Percentiles rank a stretch among this genome's conserved stretches.
phyloP scores from a whole-genome alignment of 35 echinoderm and acorn worm genomes.

The Heliocidaris erythrogramma region DNA sequence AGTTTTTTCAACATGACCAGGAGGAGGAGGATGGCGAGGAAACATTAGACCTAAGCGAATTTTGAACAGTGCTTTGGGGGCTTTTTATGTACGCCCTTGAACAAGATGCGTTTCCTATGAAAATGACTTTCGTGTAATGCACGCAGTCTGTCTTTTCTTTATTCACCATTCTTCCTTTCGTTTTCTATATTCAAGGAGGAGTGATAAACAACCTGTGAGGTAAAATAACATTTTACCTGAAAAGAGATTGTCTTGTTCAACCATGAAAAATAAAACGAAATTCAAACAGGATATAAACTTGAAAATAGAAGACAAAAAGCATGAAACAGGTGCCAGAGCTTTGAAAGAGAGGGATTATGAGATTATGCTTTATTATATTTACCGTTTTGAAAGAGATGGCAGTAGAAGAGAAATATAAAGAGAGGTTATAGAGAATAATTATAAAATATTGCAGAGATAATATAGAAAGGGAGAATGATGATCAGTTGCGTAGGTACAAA shows the following conservation, averaged over 20 bases:
- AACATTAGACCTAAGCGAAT: neutral
- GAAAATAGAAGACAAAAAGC: too few relatives aligned
- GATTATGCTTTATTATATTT: too few relatives aligned
- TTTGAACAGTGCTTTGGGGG: neutral
- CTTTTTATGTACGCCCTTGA: neutral
- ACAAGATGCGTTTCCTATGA: neutral
- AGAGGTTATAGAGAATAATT: too few relatives aligned
- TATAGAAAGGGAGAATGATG: too few relatives aligned
- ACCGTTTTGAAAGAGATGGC: too few relatives aligned
- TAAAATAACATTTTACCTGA: neutral
- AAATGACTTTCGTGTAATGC: neutral
- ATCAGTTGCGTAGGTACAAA: too few relatives aligned
- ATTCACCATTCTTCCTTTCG: neutral
- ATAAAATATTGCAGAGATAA: too few relatives aligned
- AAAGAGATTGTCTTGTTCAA: neutral
- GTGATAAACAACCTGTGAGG: neutral
- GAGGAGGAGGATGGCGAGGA: neutral
- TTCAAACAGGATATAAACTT: too few relatives aligned
- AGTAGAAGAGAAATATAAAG: too few relatives aligned
- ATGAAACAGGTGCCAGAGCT: too few relatives aligned
- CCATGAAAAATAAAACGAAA: neutral
- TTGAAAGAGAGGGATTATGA: too few relatives aligned
- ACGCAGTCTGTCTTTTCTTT: neutral
- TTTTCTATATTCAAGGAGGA: neutral
- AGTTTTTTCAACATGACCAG: neutral